These are phyloP conservation scores for Heterotilapia buettikoferi DNA, from an alignment of 2,113 vertebrate genomes.

Conservation along the genomic window DNA sequence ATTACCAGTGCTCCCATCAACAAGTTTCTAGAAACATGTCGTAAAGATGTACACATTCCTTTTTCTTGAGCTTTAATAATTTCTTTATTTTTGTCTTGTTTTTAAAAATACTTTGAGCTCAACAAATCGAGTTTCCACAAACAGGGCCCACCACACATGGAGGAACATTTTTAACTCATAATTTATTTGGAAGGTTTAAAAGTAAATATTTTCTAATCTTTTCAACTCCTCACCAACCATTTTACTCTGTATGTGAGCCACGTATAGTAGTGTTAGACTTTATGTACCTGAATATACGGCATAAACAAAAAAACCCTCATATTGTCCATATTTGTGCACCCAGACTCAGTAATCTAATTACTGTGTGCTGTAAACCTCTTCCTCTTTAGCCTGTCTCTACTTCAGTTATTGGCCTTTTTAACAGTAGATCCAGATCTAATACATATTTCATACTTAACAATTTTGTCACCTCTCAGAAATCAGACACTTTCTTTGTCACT, in stretches of 20 bases:
- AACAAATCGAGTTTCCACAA: neutral
- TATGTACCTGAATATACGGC: neutral
- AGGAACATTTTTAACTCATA: neutral
- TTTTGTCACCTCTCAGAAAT: neutral
- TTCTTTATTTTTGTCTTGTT: neutral
- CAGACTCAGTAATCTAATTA: neutral
- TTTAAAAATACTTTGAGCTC: neutral
- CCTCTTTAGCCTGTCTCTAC: neutral
- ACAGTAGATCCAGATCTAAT: neutral
- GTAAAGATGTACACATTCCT: rapidly evolving
- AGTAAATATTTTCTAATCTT: neutral
- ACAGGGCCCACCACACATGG: rapidly evolving
- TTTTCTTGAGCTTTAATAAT: neutral
- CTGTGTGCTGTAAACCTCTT: neutral
- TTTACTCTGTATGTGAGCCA: neutral
- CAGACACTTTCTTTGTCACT: neutral
- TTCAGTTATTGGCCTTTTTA: neutral
- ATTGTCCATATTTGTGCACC: neutral
- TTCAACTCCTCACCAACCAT: neutral
- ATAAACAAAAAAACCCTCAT: neutral
- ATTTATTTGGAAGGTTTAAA: neutral
- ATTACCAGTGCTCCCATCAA: neutral
- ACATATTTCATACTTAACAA: neutral
- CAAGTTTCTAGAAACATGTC: neutral
- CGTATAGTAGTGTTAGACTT: neutral